Evolutionary conservation across 2,797 vertebrate genomes (phyloP), one percentile per base, ranked within the genome.

Genomic region (Hoplostethus atlanticus): DNA sequence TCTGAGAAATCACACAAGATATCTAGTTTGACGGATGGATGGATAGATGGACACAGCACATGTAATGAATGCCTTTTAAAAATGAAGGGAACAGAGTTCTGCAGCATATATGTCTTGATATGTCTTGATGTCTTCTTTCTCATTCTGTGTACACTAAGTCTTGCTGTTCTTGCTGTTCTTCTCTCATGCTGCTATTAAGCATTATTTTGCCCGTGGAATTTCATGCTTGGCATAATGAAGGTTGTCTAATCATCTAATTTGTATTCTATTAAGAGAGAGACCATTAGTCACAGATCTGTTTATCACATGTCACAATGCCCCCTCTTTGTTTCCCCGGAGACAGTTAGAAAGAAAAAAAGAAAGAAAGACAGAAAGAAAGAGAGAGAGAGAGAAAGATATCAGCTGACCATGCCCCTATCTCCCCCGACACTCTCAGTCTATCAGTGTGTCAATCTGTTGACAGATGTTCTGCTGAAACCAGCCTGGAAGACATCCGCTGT

Each of bases 201-300:
- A 51, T 58, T 61, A 66, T 66, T 62, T 44, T 25, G 13, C 62
- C 65, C 50, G 76, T 6, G 1, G 42, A 59, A 34, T 79, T 86
- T 30, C 8, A 60, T 57, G 16, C 66, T 72, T 72, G 71, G 65
- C 58, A 84, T 66, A 64, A 73, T 73, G 63, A 51, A 77, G 70
- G 36, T 77, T 71, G 28, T 84, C 73, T 82, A 77, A 87, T 81
- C 74, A 68, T 87, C 73, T 85, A 34, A 84, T 89, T 86, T 84
- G 69, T 81, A 79, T 89, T 89, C 80, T 73, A 82, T 85, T 76
- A 85, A 21, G 21, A 79, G 62, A 74, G 68, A 68, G 28, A 79
- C 68, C 72, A 81, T 89, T 89, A 80, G 77, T 88, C 77, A 77
- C 77, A 79, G 84, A 85, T 84, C 72, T 87, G 89, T 86, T 90